Conservation (phyloP, 2,888 invertebrate genomes). For the Meloe dianella region DNA sequence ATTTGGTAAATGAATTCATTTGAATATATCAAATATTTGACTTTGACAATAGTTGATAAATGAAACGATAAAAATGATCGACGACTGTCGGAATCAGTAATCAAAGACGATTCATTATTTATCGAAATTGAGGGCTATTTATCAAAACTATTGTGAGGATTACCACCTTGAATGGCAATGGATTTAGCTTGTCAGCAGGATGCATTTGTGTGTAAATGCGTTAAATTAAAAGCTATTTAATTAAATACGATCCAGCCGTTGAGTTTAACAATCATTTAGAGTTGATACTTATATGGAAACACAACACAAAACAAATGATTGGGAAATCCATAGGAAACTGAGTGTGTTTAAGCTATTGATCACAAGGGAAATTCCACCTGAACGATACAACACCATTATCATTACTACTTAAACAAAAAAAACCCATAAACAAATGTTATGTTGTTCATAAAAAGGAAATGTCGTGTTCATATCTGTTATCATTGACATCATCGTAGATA, state of each 20-base stretch:
- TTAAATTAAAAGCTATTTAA: conserved; percentile 22
- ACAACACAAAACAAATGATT: conserved; percentile 27
- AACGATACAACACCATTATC: background rate
- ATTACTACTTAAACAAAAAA: background rate
- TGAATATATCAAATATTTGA: background rate
- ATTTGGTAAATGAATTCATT: background rate
- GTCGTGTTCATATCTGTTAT: conserved; percentile 24
- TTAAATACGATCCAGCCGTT: conserved; percentile 4
- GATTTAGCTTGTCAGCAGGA: background rate
- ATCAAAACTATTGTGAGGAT: background rate
- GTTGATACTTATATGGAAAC: conserved; percentile 20
- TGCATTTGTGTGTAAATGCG: background rate
- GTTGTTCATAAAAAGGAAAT: conserved; percentile 15
- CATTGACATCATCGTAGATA: conserved; percentile 22
- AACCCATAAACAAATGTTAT: background rate
- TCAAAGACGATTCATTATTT: background rate
- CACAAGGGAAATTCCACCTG: conserved; percentile 12
- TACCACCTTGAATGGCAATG: background rate
- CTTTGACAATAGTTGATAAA: background rate
- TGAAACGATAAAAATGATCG: background rate
- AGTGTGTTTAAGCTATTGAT: conserved; percentile 29
- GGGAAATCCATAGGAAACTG: conserved; percentile 32
- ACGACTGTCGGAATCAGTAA: background rate
- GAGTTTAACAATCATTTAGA: conserved; percentile 23
- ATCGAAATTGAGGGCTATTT: background rate